These are phyloP conservation scores for Simalia tracyae DNA, from an alignment of 2,797 vertebrate species.

Conservation along the genomic window DNA sequence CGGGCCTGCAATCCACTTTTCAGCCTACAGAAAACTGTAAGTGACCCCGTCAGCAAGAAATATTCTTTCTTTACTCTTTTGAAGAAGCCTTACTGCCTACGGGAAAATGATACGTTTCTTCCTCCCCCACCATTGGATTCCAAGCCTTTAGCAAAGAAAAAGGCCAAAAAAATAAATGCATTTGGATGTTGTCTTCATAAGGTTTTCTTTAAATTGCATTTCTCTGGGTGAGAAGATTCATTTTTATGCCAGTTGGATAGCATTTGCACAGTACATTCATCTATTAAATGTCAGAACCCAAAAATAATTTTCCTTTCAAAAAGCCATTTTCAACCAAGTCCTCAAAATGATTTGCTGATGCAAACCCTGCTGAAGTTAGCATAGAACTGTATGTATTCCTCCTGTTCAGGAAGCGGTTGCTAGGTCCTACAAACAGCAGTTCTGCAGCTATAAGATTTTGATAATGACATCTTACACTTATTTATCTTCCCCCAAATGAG, in stretches of 20 bases:
- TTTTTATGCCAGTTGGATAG: slow-evolving; percentile 28
- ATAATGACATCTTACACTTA: not conserved
- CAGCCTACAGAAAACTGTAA: slow-evolving; percentile 62
- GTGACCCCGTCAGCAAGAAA: slow-evolving; percentile 56
- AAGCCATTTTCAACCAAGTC: not conserved
- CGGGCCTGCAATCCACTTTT: slow-evolving; percentile 58
- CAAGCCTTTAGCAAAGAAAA: not conserved
- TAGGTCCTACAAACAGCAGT: not conserved
- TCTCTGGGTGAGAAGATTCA: not conserved
- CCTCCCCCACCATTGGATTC: slow-evolving; percentile 30
- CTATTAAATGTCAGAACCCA: not conserved
- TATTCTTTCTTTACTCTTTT: slow-evolving; percentile 62
- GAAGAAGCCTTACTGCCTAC: slow-evolving; percentile 32
- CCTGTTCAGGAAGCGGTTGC: not conserved
- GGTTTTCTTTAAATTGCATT: slow-evolving; percentile 21
- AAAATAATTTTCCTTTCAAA: not conserved
- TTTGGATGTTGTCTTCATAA: not conserved
- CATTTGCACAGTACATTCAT: slow-evolving; percentile 2
- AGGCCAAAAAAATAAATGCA: not conserved
- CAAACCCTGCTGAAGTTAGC: not conserved
- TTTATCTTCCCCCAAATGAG: not conserved
- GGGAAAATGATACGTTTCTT: slow-evolving; percentile 20
- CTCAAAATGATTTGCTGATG: not conserved
- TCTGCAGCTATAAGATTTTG: not conserved
- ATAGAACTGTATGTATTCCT: not conserved